Evolutionary conservation across 1,140 invertebrate genomes (phyloP).

Genomic region (Megalopta genalis): DNA sequence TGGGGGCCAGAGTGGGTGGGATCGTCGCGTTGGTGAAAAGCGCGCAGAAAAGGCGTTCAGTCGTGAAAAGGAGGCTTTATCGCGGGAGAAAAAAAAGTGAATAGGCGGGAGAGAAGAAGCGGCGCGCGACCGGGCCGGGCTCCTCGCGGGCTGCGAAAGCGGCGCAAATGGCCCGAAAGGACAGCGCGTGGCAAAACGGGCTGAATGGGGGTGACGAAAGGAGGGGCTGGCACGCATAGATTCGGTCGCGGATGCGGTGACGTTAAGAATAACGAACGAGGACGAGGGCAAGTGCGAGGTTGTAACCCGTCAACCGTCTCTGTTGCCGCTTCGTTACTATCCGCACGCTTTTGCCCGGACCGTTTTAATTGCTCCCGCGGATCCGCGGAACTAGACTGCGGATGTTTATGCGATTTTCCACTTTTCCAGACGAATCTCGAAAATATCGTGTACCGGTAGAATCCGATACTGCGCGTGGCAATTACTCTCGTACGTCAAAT

Average conservation of each 20-base stretch:
- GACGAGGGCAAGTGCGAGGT: constrained; percentile 58
- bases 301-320: constrained; percentile 46
- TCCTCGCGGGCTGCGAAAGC: too few relatives aligned
- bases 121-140: too few relatives aligned
- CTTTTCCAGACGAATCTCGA: too few relatives aligned
- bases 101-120: too few relatives aligned
- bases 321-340: constrained; percentile 29
- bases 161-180: constrained; percentile 6
- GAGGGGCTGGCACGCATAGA: constrained; percentile 44
- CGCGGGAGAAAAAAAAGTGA: background rate
- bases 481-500: too few relatives aligned
- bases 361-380: too few relatives aligned
- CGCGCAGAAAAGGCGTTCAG: background rate
- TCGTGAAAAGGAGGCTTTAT: constrained; percentile 19
- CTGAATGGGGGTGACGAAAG: background rate
- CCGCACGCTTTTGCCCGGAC: too few relatives aligned
- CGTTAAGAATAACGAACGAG: constrained; percentile 63
- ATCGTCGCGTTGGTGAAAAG: background rate
- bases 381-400: too few relatives aligned
- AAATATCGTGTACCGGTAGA: too few relatives aligned
- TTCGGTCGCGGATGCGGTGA: constrained; percentile 45
- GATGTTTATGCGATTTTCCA: too few relatives aligned
- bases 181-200: background rate
- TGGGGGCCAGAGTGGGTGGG: too few relatives aligned
- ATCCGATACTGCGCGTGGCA: too few relatives aligned